A percentile compares a stretch with the other conserved stretches of the same genome.
These are phyloP conservation scores for Eupithecia exiguata DNA, from an alignment of 2,888 invertebrate species.

Conservation along the genomic window DNA sequence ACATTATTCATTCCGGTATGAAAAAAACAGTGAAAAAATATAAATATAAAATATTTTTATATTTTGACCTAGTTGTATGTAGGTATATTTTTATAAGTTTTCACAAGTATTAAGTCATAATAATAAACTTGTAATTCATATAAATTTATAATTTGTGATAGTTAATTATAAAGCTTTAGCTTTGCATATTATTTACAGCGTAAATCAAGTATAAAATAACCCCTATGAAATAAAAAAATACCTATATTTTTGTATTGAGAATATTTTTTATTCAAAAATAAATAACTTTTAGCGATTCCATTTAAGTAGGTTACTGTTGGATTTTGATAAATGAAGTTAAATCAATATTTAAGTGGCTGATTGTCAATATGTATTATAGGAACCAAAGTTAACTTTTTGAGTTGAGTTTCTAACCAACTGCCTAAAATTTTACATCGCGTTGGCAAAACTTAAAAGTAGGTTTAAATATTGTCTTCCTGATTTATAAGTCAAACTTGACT, in stretches of 20 bases:
- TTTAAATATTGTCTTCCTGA: background rate
- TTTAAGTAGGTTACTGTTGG: background rate
- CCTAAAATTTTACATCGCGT: background rate
- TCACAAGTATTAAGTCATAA: background rate
- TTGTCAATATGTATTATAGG: background rate
- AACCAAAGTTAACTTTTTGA: background rate
- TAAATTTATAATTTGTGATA: background rate
- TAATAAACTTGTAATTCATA: background rate
- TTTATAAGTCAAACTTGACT: background rate
- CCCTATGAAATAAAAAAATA: background rate
- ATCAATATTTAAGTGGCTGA: background rate
- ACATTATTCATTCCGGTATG: constrained; percentile 2
- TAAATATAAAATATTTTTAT: no score
- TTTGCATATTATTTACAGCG: background rate
- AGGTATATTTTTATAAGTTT: background rate
- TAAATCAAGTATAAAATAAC: background rate
- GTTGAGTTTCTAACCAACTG: background rate
- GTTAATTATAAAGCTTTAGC: background rate
- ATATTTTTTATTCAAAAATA: background rate
- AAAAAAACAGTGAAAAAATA: background rate
- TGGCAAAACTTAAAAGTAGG: background rate
- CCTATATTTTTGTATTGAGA: background rate
- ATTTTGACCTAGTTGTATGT: background rate
- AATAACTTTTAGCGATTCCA: no score
- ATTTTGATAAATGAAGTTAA: background rate